phyloP scores from a whole-genome alignment of 2,888 invertebrate genomes.

The Papilio protenor region DNA sequence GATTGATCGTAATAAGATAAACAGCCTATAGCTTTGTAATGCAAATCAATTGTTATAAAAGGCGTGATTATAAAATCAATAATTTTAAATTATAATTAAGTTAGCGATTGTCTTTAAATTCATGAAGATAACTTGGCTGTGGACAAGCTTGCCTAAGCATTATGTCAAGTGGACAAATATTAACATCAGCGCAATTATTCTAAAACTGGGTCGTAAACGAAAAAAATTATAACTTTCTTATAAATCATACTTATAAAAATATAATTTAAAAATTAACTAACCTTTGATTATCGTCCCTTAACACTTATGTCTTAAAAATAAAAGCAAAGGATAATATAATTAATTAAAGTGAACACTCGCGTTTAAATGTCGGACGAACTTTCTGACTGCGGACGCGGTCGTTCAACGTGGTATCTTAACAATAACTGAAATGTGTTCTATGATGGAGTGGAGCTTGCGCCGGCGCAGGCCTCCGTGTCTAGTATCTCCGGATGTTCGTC shows the following conservation, averaged over 20 bases:
- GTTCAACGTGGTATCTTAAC: conserved; percentile 49
- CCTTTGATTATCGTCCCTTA: conserved; percentile 24
- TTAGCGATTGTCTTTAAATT: background rate
- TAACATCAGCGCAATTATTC: conserved; percentile 43
- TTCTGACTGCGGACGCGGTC: conserved; percentile 46
- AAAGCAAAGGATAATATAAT: background rate
- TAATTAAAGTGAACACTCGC: conserved; percentile 35
- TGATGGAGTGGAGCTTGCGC: conserved; percentile 50
- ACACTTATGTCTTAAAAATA: background rate
- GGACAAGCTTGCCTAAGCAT: conserved; percentile 25
- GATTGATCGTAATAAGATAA: background rate
- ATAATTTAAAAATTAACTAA: conserved; percentile 3
- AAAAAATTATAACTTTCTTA: conserved; percentile 39
- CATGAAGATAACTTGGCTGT: background rate
- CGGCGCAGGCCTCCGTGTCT: conserved; percentile 46
- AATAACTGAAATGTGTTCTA: conserved; percentile 52
- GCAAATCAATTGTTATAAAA: background rate
- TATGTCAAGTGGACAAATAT: conserved; percentile 25
- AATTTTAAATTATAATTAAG: background rate
- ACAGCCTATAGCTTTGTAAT: background rate
- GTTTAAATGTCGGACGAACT: conserved; percentile 42
- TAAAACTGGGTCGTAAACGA: conserved; percentile 46
- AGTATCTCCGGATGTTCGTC: conserved; percentile 22
- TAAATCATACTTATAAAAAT: background rate
- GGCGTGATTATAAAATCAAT: background rate